Evolutionary conservation across 2,888 invertebrate species (phyloP).

Genomic region (Archips xylosteana): DNA sequence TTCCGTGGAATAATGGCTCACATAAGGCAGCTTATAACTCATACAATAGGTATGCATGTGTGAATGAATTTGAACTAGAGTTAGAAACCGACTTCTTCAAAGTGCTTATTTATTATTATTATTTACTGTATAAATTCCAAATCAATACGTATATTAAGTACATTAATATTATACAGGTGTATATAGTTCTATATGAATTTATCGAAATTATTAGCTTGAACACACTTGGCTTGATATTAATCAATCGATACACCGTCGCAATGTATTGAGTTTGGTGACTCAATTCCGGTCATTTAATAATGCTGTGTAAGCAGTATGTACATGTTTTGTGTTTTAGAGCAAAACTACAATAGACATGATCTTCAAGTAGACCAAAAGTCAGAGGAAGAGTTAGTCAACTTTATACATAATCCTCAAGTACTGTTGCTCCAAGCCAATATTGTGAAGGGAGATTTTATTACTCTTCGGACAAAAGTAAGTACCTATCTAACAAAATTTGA

Average conservation of each 20-base stretch:
- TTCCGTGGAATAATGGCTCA: slow-evolving; percentile 39
- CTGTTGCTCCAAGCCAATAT: slow-evolving; percentile 65
- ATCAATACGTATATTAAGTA: neutral
- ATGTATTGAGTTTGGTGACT: neutral
- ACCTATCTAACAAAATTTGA: neutral
- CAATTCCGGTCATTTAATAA: neutral
- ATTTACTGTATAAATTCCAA: neutral
- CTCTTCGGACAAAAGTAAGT: slow-evolving; percentile 61
- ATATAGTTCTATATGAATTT: neutral
- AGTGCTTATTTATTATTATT: neutral
- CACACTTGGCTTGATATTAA: neutral
- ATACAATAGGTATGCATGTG: slow-evolving; percentile 46
- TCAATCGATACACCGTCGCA: neutral
- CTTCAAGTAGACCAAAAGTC: slow-evolving; percentile 58
- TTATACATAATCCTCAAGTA: slow-evolving; percentile 72
- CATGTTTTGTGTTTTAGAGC: slow-evolving; percentile 60
- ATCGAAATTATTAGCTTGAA: neutral
- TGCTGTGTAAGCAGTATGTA: neutral
- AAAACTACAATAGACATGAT: slow-evolving; percentile 60
- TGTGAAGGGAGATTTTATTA: slow-evolving; percentile 54
- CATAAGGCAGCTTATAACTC: slow-evolving; percentile 46
- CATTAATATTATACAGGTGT: neutral
- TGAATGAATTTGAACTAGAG: neutral
- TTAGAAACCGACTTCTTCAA: neutral
- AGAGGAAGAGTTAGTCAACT: slow-evolving; percentile 68